These are phyloP conservation scores for Leptothorax acervorum DNA, from an alignment of 2,888 invertebrate genomes.

Conservation along the genomic window DNA sequence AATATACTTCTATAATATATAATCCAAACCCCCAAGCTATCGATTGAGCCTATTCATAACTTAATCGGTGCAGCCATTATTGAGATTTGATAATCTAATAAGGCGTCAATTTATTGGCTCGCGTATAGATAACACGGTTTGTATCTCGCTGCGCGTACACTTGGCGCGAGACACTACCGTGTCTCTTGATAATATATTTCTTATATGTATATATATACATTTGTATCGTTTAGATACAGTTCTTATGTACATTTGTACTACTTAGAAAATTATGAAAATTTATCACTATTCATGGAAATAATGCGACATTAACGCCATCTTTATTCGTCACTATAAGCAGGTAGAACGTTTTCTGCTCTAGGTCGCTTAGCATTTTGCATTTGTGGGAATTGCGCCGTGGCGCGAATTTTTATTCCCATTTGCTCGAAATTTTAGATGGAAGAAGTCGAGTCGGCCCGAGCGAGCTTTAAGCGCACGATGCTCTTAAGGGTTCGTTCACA, in stretches of 20 bases:
- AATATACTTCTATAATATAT: too few species aligned
- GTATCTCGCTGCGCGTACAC: too few species aligned
- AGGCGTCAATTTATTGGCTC: too few species aligned
- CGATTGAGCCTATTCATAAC: too few species aligned
- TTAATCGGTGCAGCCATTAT: too few species aligned
- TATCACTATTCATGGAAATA: background rate
- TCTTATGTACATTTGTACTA: background rate
- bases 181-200: too few species aligned
- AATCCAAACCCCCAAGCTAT: too few species aligned
- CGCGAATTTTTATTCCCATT: slow-evolving; percentile 40
- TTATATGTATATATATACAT: too few species aligned
- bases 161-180: too few species aligned
- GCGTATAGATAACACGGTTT: too few species aligned
- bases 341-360: slow-evolving; percentile 11
- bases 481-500: slow-evolving; percentile 70
- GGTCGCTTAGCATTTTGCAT: slow-evolving; percentile 41
- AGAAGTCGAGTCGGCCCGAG: slow-evolving; percentile 9
- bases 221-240: too few species aligned
- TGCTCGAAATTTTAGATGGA: slow-evolving; percentile 47
- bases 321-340: background rate
- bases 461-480: slow-evolving; percentile 56
- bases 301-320: background rate
- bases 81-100: too few species aligned
- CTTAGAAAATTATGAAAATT: background rate
- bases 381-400: slow-evolving; percentile 25